These are phyloP conservation scores for Clistopyga incitator DNA, from an alignment of 2,888 invertebrate species.

Conservation along the genomic window DNA sequence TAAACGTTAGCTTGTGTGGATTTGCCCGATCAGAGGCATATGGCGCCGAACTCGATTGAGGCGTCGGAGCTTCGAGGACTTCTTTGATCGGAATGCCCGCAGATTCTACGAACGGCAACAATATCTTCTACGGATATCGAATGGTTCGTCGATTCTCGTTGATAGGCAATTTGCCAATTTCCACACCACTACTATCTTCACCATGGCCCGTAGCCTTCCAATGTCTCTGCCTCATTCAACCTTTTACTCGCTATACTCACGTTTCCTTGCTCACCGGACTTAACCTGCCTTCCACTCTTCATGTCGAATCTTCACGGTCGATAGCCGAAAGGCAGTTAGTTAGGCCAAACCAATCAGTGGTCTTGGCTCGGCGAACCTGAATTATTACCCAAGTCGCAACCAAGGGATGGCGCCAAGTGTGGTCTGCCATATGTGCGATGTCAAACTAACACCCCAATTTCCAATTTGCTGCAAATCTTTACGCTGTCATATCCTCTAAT, in stretches of 20 bases:
- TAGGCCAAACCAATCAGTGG: constrained; percentile 51
- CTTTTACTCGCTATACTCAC: constrained; percentile 22
- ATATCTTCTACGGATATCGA: constrained; percentile 76
- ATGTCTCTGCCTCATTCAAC: constrained; percentile 40
- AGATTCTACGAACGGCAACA: constrained; percentile 65
- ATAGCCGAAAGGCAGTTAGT: constrained; percentile 46
- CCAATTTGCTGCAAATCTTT: neutral
- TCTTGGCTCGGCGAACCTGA: constrained; percentile 19
- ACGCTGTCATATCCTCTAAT: neutral
- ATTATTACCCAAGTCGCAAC: constrained; percentile 27
- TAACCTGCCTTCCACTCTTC: constrained; percentile 21
- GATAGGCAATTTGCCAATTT: constrained; percentile 78
- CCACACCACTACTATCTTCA: constrained; percentile 41
- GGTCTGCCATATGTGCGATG: neutral
- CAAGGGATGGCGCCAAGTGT: neutral
- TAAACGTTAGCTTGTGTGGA: constrained; percentile 35
- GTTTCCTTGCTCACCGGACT: constrained; percentile 26
- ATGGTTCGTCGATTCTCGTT: constrained; percentile 75
- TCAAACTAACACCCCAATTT: neutral
- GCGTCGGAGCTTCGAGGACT: constrained; percentile 65
- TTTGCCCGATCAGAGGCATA: constrained; percentile 67
- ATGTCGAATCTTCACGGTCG: constrained; percentile 35
- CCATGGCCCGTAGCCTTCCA: constrained; percentile 12
- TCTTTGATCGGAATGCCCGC: constrained; percentile 63
- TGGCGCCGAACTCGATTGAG: constrained; percentile 61